Percentiles rank a stretch among this genome's conserved stretches.
Evolutionary conservation across 2,888 invertebrate genomes (phyloP).

Genomic region (Biston stratarius): DNA sequence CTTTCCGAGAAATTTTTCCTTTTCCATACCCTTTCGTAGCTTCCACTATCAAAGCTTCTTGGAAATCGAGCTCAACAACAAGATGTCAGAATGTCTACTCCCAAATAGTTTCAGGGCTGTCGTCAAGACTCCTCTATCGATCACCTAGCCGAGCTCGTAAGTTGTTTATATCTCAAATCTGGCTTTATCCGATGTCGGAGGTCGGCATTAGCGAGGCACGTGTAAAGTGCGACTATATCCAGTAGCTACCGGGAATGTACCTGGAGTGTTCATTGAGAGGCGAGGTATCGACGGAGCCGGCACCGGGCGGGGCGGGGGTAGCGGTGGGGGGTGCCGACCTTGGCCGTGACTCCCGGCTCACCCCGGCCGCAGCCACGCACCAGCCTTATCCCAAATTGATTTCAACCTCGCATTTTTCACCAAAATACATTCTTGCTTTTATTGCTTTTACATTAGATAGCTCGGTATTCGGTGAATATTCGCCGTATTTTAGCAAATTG

Average conservation of each 20-base stretch:
- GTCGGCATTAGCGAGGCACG: constrained; percentile 48
- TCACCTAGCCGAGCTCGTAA: constrained; percentile 42
- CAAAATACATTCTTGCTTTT: constrained; percentile 38
- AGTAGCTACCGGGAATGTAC: constrained; percentile 31
- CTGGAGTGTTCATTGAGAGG: constrained; percentile 66
- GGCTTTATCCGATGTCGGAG: constrained; percentile 14
- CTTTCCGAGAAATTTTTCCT: neutral
- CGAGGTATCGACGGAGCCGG: constrained; percentile 61
- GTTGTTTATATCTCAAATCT: constrained; percentile 51
- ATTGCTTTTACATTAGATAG: constrained; percentile 29
- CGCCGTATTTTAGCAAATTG: constrained; percentile 25
- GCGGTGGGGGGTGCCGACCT: constrained; percentile 68
- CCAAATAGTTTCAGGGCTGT: constrained; percentile 20
- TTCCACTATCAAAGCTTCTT: neutral
- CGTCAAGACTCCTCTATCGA: constrained; percentile 45
- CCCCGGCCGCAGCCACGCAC: constrained; percentile 65
- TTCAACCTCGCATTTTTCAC: constrained; percentile 60
- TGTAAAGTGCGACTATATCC: constrained; percentile 46
- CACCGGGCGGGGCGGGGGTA: constrained; percentile 46
- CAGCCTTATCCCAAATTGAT: constrained; percentile 66
- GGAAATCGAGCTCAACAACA: constrained; percentile 5
- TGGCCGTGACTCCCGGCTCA: constrained; percentile 79
- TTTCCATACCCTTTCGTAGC: neutral
- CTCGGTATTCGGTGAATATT: constrained; percentile 14
- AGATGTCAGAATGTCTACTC: neutral